phyloP scores from a whole-genome alignment of 2,113 vertebrate genomes.

The Ranitomeya variabilis region DNA sequence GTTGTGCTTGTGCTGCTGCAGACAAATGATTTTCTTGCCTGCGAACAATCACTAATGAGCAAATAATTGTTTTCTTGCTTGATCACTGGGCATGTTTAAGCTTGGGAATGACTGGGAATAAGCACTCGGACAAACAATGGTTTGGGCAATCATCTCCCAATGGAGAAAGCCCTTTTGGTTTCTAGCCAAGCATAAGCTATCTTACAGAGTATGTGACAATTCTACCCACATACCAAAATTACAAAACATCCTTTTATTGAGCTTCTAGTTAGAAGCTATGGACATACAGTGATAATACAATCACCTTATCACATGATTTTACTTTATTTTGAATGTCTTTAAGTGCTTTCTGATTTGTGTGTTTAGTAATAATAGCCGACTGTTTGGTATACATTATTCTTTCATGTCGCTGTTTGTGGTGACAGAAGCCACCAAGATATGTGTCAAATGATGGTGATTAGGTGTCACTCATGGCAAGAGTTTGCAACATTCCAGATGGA shows the following conservation, averaged over 20 bases:
- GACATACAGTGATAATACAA: neutral
- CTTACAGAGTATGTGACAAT: too few relatives aligned
- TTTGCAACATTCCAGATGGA: conserved; percentile 61
- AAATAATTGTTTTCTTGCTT: too few relatives aligned
- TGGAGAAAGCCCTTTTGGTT: too few relatives aligned
- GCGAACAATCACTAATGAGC: too few relatives aligned
- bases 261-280: neutral
- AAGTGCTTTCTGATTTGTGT: neutral
- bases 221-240: too few relatives aligned
- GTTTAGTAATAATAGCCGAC: conserved; percentile 35
- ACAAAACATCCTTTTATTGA: neutral
- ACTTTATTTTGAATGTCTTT: neutral
- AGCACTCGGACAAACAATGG: too few relatives aligned
- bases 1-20: too few relatives aligned
- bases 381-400: conserved; percentile 49
- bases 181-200: too few relatives aligned
- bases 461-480: conserved; percentile 52
- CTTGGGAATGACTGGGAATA: too few relatives aligned
- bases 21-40: too few relatives aligned
- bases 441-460: conserved; percentile 43
- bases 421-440: conserved; percentile 53
- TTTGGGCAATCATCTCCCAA: too few relatives aligned
- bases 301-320: neutral
- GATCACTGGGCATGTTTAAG: too few relatives aligned
- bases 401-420: conserved; percentile 52